phyloP scores from a whole-genome alignment of 2,888 invertebrate genomes.

The Actias luna region DNA sequence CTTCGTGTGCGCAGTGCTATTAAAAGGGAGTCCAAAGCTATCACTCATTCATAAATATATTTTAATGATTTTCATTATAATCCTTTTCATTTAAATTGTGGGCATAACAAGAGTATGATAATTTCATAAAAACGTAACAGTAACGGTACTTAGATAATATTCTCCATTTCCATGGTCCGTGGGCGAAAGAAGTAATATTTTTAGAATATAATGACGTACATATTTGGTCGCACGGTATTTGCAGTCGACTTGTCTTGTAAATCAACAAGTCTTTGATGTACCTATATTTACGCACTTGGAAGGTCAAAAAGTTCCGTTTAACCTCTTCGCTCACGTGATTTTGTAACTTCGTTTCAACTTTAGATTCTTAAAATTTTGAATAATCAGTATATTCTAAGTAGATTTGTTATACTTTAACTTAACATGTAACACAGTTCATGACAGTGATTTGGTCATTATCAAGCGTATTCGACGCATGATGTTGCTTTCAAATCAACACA shows the following conservation, averaged over 20 bases:
- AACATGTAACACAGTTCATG: background rate
- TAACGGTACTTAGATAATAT: constrained; percentile 16
- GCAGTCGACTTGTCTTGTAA: constrained; percentile 31
- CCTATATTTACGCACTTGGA: constrained; percentile 24
- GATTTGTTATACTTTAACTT: background rate
- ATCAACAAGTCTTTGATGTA: constrained; percentile 33
- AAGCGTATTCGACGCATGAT: too few relatives aligned
- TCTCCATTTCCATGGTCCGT: constrained; percentile 22
- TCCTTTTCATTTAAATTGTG: too few relatives aligned
- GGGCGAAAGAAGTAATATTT: constrained; percentile 29
- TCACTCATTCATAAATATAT: too few relatives aligned
- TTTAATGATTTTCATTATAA: too few relatives aligned
- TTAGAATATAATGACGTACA: constrained; percentile 38
- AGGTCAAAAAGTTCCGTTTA: constrained; percentile 27
- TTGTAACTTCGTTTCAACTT: background rate
- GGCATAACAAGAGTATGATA: too few relatives aligned
- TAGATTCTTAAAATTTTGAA: background rate
- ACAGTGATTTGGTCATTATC: too few relatives aligned
- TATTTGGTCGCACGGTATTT: constrained; percentile 35
- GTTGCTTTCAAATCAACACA: too few relatives aligned
- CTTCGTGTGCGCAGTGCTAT: too few relatives aligned
- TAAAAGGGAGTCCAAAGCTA: too few relatives aligned
- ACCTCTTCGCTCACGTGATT: background rate
- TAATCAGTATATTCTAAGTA: background rate
- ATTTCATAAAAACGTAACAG: background rate